Percentiles rank a stretch among this genome's conserved stretches.
Conservation (phyloP, 2,113 vertebrate genomes). For the Neodontobutis hainanensis region DNA sequence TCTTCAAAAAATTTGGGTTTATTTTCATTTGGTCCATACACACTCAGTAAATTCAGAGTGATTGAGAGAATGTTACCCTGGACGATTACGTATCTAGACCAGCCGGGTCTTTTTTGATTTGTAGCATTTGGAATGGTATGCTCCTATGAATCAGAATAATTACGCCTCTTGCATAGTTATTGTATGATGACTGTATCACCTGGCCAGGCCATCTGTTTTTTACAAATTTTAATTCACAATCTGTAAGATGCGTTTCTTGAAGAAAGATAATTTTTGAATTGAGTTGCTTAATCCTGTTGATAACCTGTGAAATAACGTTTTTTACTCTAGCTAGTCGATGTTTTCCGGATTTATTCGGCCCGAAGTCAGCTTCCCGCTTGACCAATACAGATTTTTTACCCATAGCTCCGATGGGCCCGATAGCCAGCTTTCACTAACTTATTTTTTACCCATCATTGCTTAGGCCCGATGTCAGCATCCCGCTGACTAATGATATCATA, state of each 20-base stretch:
- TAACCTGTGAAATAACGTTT: too few species aligned
- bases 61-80: neutral
- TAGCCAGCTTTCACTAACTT: too few species aligned
- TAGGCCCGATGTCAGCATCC: too few species aligned
- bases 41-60: neutral
- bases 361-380: too few species aligned
- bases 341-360: too few species aligned
- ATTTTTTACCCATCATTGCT: too few species aligned
- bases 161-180: neutral
- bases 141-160: neutral
- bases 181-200: neutral
- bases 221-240: neutral
- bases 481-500: too few species aligned
- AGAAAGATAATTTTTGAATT: neutral
- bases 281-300: neutral
- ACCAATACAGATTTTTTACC: too few species aligned
- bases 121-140: neutral
- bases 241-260: neutral
- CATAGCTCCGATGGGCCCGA: too few species aligned
- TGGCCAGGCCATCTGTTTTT: too few species aligned
- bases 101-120: too few species aligned
- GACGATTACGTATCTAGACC: neutral
- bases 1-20: neutral
- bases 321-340: too few species aligned
- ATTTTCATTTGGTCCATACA: slow-evolving; percentile 1